Evolutionary conservation across 2,888 invertebrate species (phyloP).

Genomic region (Temnothorax ravouxi): DNA sequence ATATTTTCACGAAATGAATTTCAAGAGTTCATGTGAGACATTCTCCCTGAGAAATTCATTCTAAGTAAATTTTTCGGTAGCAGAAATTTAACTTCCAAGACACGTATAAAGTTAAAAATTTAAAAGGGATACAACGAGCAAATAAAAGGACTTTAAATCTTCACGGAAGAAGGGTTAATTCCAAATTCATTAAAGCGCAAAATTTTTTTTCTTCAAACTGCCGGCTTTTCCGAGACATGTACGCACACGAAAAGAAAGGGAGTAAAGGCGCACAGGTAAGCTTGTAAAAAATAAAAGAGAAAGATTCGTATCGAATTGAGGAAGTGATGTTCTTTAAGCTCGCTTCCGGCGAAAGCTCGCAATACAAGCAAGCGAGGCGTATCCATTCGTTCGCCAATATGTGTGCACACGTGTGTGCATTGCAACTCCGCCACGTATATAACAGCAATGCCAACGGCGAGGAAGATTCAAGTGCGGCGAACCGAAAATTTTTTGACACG

Average conservation of each 20-base stretch:
- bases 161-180: background rate
- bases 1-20: slow-evolving; percentile 12
- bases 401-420: background rate
- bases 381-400: slow-evolving; percentile 50
- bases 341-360: slow-evolving; percentile 44
- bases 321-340: slow-evolving; percentile 40
- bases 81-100: background rate
- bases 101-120: background rate
- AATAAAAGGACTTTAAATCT: background rate
- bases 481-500: slow-evolving; percentile 48
- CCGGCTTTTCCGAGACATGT: background rate
- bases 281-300: slow-evolving; percentile 35
- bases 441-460: slow-evolving; percentile 30
- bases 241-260: background rate
- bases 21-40: background rate
- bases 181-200: slow-evolving; percentile 31
- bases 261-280: background rate
- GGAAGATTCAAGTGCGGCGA: background rate
- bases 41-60: background rate
- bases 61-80: slow-evolving; percentile 5
- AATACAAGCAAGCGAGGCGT: slow-evolving; percentile 53
- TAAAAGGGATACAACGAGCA: background rate
- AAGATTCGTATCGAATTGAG: slow-evolving; percentile 20
- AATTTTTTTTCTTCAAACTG: slow-evolving; percentile 2
- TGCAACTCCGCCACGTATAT: slow-evolving; percentile 1